Percentiles rank a stretch among this genome's conserved stretches.
Conservation (phyloP, 1,140 invertebrate genomes). For the Drepana arcuata region DNA sequence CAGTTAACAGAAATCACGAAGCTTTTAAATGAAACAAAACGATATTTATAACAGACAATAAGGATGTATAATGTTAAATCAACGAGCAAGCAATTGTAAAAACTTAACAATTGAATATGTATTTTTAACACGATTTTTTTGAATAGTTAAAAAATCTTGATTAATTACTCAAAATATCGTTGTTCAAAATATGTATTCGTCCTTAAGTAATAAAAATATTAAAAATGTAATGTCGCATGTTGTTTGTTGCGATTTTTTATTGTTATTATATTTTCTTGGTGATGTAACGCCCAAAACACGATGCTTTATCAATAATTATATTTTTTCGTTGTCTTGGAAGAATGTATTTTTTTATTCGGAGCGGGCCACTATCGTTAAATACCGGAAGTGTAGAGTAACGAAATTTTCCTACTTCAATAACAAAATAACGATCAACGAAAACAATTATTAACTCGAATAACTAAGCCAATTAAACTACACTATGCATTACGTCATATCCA, state of each 20-base stretch:
- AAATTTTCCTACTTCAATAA: no score
- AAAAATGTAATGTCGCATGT: no score
- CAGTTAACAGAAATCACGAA: slow-evolving; percentile 52
- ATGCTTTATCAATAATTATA: no score
- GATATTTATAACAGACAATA: slow-evolving; percentile 48
- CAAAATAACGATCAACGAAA: slow-evolving; percentile 32
- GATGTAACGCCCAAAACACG: no score
- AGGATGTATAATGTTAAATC: slow-evolving; percentile 63
- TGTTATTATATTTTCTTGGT: no score
- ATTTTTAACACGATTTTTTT: no score
- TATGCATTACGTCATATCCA: slow-evolving; percentile 42
- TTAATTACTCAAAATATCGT: no score
- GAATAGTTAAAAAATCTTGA: slow-evolving; percentile 2
- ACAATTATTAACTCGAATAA: slow-evolving; percentile 30
- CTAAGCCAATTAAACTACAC: slow-evolving; percentile 60
- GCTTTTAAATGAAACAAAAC: slow-evolving; percentile 46
- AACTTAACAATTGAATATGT: slow-evolving; percentile 56
- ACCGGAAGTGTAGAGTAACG: no score
- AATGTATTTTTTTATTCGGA: no score
- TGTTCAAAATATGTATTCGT: slow-evolving; percentile 38
- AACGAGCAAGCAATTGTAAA: slow-evolving; percentile 65
- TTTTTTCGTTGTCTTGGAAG: no score
- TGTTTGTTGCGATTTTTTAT: no score
- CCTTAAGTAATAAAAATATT: slow-evolving; percentile 51
- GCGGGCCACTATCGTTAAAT: no score